Percentiles rank a stretch among this genome's conserved stretches.
phyloP scores from a whole-genome alignment of 2,888 invertebrate species.

The Nemotelus nigrinus region DNA sequence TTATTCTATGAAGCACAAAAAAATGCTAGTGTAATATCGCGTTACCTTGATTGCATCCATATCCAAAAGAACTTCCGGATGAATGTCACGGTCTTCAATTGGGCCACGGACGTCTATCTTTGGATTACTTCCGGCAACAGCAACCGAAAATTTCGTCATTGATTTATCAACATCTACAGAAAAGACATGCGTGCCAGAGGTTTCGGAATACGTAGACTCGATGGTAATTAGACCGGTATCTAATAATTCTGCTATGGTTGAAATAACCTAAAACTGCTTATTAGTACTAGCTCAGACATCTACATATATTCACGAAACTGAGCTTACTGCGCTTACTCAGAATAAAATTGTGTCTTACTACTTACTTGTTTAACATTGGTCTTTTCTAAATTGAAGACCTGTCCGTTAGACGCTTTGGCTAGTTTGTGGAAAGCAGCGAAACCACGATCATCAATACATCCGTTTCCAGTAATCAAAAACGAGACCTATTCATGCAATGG shows the following conservation, averaged over 20 bases:
- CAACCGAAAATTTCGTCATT: conserved; percentile 74
- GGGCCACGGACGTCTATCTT: conserved; percentile 64
- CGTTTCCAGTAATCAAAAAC: conserved; percentile 56
- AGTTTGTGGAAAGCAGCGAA: conserved; percentile 71
- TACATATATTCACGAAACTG: too few relatives aligned
- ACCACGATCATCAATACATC: conserved; percentile 74
- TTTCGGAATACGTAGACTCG: conserved; percentile 64
- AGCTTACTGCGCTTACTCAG: too few relatives aligned
- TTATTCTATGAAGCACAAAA: background rate
- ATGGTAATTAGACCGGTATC: conserved; percentile 73
- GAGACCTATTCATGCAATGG: background rate
- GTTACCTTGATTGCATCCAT: background rate
- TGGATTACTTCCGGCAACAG: conserved; percentile 72
- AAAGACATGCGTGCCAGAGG: conserved; percentile 54
- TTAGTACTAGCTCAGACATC: too few relatives aligned
- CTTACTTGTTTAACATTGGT: conserved; percentile 74
- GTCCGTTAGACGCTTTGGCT: conserved; percentile 70
- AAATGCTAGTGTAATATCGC: background rate
- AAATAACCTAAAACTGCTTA: conserved; percentile 66
- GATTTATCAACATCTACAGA: conserved; percentile 73
- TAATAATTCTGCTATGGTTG: conserved; percentile 71
- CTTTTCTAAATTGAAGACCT: conserved; percentile 77
- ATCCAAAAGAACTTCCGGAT: background rate
- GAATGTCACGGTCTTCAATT: background rate
- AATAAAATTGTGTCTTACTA: background rate